Conservation (phyloP, 2,888 invertebrate species). For the Agonopterix arenella region DNA sequence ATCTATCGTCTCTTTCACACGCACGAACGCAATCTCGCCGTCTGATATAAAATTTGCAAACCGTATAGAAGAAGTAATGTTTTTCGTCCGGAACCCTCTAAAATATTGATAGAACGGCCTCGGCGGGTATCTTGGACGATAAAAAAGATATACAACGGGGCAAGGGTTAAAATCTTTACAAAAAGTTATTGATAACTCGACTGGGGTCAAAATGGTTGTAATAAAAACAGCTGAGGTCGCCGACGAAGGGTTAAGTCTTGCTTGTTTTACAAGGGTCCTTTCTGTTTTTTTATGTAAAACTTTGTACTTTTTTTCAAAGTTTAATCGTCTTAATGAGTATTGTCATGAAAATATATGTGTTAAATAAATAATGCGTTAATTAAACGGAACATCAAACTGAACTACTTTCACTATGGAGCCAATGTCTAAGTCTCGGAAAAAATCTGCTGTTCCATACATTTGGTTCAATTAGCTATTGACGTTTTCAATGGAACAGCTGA, state of each 20-base stretch:
- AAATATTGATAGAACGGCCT: slow-evolving; percentile 32
- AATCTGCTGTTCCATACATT: no score
- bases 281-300: no score
- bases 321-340: no score
- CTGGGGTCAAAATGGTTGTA: slow-evolving; percentile 9
- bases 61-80: slow-evolving; percentile 32
- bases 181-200: slow-evolving; percentile 30
- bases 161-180: slow-evolving; percentile 24
- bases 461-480: no score
- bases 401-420: no score
- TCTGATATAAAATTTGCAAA: slow-evolving; percentile 41
- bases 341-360: no score
- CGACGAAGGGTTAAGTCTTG: not conserved
- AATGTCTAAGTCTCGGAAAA: no score
- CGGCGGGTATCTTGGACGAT: slow-evolving; percentile 17
- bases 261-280: no score
- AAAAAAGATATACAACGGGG: slow-evolving; percentile 30
- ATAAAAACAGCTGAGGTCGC: slow-evolving; percentile 10
- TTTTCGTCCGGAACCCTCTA: slow-evolving; percentile 29
- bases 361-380: no score
- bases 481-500: no score
- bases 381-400: no score
- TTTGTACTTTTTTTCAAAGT: no score
- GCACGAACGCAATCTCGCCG: slow-evolving; percentile 24
- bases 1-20: slow-evolving; percentile 1